A percentile compares a stretch with the other conserved stretches of the same genome.
phyloP scores from a whole-genome alignment of 2,113 vertebrate genomes.

The Antennarius striatus region DNA sequence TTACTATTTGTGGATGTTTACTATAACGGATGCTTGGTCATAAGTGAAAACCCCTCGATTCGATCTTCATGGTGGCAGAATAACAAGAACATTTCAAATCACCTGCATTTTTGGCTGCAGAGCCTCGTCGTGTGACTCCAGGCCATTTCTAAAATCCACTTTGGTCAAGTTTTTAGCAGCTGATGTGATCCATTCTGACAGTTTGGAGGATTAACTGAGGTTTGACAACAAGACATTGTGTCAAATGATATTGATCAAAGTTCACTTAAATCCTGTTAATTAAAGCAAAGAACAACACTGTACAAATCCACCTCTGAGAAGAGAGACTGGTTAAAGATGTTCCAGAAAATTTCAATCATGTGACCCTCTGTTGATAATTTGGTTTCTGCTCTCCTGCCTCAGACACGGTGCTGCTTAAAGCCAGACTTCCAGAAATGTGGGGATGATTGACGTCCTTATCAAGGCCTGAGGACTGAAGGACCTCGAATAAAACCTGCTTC shows the following conservation, averaged over 20 bases:
- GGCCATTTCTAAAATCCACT: conserved; percentile 18
- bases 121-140: conserved; percentile 38
- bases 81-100: background rate
- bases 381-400: background rate
- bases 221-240: conserved; percentile 45
- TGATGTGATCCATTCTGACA: conserved; percentile 31
- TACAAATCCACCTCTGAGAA: conserved; percentile 23
- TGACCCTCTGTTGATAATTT: conserved; percentile 2
- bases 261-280: conserved; percentile 57
- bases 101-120: conserved; percentile 18
- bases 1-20: no score
- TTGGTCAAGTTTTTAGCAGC: background rate
- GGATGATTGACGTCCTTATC: conserved; percentile 48
- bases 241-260: conserved; percentile 54
- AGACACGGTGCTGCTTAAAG: background rate
- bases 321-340: conserved; percentile 8
- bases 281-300: conserved; percentile 51
- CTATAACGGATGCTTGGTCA: no score
- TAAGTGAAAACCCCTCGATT: no score
- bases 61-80: no score
- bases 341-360: conserved; percentile 20
- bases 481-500: conserved; percentile 18
- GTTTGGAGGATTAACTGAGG: conserved; percentile 32
- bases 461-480: conserved; percentile 13
- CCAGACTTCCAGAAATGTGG: conserved; percentile 7